Base-by-base conservation (phyloP, 2,888 invertebrate genomes). In the Nymphalis polychloros region DNA sequence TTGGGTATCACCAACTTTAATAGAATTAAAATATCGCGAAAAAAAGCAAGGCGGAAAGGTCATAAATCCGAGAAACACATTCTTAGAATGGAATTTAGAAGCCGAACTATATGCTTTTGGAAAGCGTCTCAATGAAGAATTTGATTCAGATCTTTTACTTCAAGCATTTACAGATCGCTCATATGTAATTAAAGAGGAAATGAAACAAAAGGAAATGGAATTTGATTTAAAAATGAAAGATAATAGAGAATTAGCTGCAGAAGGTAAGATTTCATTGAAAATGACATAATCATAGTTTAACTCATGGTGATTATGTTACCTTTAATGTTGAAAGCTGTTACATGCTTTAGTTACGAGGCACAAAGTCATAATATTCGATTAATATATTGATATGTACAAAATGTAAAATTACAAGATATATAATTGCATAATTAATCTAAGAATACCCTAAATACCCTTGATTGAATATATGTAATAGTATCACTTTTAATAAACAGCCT, bases 51-150 rank as follows among this genome's bases (percentile, higher is more conserved):
- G 94, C 0, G 93, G 94, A 8, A 94, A 95, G 78, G 89, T 81
- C 77, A 78, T 70, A 63, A 75, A 85, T 75, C 78, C 93, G 74
- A 76, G 97, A 72, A 95, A 94, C 35, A 92, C 93, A 10, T 96
- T 93, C 80, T 76, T 95, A n/a, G 97, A 96, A 79, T 97, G 98
- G 98, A 98, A 98, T 82, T 95, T 97, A 77, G 95, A 96, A 77
- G 94, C 97, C 0, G 98, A 98, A 89, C 73, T 98, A 3, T 98
- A 93, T 89, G 97, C 98, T 0, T 98, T 98, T 92, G 96, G 96
- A 13, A 95, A 96, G 80, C 93, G 99, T 35, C 89, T 98, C 19
- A 94, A 95, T 31, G 99, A 99, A 90, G 94, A 96, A 6, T 97
- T 99, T 79, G 93, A 97, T 70, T 87, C 93, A 0, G 90, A 94